Conservation (phyloP, 30 jellyfish, hydroid and myxozoan species). For the Aurelia aurita region DNA sequence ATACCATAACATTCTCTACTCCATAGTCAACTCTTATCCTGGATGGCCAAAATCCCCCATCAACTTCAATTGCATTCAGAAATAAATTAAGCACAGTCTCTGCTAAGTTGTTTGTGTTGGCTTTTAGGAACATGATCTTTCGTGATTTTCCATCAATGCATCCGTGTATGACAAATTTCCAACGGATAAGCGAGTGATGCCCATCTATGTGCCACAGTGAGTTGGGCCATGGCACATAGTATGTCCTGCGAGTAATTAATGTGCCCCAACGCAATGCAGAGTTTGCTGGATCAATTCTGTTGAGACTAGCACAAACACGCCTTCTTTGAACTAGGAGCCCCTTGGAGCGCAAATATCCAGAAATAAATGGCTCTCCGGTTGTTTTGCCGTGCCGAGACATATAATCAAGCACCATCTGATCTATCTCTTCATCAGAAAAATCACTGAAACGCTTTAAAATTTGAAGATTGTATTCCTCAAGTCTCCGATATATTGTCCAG, state of each 20-base stretch:
- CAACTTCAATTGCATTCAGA: neutral
- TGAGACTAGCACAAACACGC: neutral
- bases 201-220: constrained; percentile 65
- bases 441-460: neutral
- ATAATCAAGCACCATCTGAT: no score
- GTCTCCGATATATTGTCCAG: constrained; percentile 55
- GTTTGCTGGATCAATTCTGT: constrained; percentile 34
- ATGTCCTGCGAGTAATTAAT: constrained; percentile 32
- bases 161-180: constrained; percentile 66
- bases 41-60: constrained; percentile 57
- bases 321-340: no score
- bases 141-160: constrained; percentile 53
- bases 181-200: constrained; percentile 48
- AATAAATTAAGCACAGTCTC: no score
- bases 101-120: constrained; percentile 23
- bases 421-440: no score
- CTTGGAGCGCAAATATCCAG: no score
- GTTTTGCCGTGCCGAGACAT: no score
- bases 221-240: constrained; percentile 57
- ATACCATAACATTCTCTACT: constrained; percentile 46
- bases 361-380: no score
- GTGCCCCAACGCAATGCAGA: constrained; percentile 44
- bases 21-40: constrained; percentile 75
- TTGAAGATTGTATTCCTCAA: constrained; percentile 25
- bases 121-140: constrained; percentile 33